Evolutionary conservation across 2,888 invertebrate species (phyloP), one percentile per base, ranked within the genome.

Genomic region (Sinelater perroti): DNA sequence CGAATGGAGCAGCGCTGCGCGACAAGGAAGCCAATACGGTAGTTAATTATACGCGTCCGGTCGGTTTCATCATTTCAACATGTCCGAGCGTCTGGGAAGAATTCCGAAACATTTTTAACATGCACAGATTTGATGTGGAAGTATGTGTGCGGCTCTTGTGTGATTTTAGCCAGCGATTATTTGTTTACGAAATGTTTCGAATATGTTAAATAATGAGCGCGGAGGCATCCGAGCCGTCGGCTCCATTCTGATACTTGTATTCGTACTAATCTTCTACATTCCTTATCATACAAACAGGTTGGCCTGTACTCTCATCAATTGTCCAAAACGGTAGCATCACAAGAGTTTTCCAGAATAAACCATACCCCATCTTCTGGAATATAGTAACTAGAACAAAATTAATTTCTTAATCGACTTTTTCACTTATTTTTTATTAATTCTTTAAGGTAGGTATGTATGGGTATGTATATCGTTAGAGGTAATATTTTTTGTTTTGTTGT

Each of bases 201-300:
- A 68, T 68, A 66, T 67, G 63, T 65, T 64, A 63, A 68, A 65
- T 68, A 68, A 68, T 67, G 66, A 64, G 62, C 65, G 47, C 60
- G 62, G 59, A 64, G 60, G 60, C 56, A 66, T 64, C 62, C 64
- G 56, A 62, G 52, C 8, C 58, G 35, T 47, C 47, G 47, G 10
- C 60, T 40, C 52, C 57, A 63, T 61, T 63, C 63, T 56, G 51
- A 60, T 65, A 58, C 28, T 46, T 50, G 18, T 45, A 26, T 45
- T 40, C 38, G 52, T 38, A 52, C 31, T 44, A 56, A 49, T 21
- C 24, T 47, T 56, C 59, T 56, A 61, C 51, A 61, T 61, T 61
- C 58, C 49, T 42, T 42, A 56, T 44, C 14, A 28, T 30, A 5
- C 7, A 28, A 28, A 36, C 36, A 8, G 5, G 36, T 10, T 36